Conservation (phyloP, 2,113 vertebrate genomes). For the Bos indicus region DNA sequence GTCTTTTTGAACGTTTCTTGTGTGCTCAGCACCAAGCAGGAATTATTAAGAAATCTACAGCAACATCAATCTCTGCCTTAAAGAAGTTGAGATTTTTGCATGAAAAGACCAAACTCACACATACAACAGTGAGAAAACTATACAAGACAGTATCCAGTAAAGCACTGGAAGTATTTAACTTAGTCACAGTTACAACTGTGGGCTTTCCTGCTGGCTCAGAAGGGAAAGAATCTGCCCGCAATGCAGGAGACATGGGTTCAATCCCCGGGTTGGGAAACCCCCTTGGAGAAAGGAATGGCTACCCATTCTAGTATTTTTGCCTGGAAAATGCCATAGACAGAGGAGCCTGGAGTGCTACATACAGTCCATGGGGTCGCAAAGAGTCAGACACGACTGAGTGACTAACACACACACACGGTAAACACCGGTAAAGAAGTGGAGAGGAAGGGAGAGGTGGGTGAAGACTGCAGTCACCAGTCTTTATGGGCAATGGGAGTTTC, state of each 20-base stretch:
- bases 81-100: not conserved
- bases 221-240: not conserved
- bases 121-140: not conserved
- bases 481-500: not conserved
- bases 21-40: not conserved
- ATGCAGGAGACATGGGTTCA: not conserved
- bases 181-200: not conserved
- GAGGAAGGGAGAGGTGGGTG: not conserved
- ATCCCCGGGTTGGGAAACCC: not conserved
- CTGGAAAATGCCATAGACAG: not conserved
- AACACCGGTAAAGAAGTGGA: rapidly evolving
- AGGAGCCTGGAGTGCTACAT: not conserved
- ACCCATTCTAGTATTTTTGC: not conserved
- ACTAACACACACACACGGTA: not conserved
- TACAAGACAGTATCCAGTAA: not conserved
- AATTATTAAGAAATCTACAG: not conserved
- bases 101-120: not conserved
- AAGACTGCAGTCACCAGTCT: not conserved
- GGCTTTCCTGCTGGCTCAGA: not conserved
- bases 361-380: not conserved
- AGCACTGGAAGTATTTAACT: not conserved
- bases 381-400: not conserved
- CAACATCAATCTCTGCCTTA: not conserved
- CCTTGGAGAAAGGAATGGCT: not conserved
- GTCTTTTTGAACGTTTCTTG: not conserved